Evolutionary conservation across 2,888 invertebrate genomes (phyloP).

Genomic region (Dynastes tityus): DNA sequence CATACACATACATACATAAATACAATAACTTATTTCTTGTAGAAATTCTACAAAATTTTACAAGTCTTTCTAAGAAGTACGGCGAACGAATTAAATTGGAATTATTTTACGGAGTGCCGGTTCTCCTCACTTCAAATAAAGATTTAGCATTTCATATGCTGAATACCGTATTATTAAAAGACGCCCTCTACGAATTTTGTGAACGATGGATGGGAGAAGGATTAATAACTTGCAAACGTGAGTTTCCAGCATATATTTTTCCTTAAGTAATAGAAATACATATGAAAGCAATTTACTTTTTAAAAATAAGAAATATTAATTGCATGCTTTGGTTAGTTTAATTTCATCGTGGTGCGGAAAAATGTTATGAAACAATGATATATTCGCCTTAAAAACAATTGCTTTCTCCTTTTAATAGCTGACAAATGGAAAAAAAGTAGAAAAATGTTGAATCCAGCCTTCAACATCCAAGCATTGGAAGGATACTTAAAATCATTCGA

Average conservation of each 20-base stretch:
- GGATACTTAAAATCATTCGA: conserved; percentile 80
- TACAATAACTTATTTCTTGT: conserved; percentile 5
- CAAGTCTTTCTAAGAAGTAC: conserved; percentile 47
- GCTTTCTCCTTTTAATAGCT: conserved; percentile 59
- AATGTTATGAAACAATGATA: too few relatives aligned
- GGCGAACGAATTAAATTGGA: conserved; percentile 50
- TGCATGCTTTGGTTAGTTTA: too few relatives aligned
- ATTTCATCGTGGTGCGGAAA: too few relatives aligned
- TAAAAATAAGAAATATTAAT: too few relatives aligned
- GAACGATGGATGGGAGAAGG: conserved; percentile 62
- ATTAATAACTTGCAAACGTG: conserved; percentile 61
- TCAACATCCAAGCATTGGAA: conserved; percentile 82
- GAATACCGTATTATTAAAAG: conserved; percentile 60
- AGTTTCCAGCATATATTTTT: neutral
- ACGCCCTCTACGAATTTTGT: conserved; percentile 58
- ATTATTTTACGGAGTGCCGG: conserved; percentile 48
- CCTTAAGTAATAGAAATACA: too few relatives aligned
- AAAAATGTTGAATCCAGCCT: conserved; percentile 82
- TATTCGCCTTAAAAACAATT: neutral
- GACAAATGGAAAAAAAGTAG: conserved; percentile 77
- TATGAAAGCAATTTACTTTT: too few relatives aligned
- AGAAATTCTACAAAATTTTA: conserved; percentile 52
- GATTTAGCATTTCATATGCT: conserved; percentile 56
- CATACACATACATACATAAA: too few relatives aligned
- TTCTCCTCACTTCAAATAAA: conserved; percentile 49